phyloP scores from a whole-genome alignment of 2,888 invertebrate species.

The Rhingia rostrata region DNA sequence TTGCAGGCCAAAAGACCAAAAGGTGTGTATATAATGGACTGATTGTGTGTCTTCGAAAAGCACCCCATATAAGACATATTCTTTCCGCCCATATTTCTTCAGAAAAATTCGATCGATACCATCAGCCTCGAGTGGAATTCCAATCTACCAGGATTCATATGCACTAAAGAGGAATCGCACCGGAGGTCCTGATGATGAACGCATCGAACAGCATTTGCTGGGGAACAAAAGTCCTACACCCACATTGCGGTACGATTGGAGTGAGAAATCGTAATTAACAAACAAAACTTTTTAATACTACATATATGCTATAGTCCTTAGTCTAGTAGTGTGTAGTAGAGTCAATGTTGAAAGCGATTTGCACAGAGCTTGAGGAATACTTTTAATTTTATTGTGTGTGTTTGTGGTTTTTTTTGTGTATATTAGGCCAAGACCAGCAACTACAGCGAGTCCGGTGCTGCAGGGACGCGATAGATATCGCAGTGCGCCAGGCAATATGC shows the following conservation, averaged over 20 bases:
- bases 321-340: constrained; percentile 69
- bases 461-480: constrained; percentile 47
- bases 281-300: constrained; percentile 66
- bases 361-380: constrained; percentile 20
- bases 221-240: constrained; percentile 69
- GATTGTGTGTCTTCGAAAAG: constrained; percentile 1
- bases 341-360: constrained; percentile 65
- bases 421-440: constrained; percentile 34
- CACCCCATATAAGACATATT: neutral
- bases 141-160: constrained; percentile 81
- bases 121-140: constrained; percentile 78
- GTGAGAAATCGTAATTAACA: constrained; percentile 76
- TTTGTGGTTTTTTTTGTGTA: constrained; percentile 6
- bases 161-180: constrained; percentile 76
- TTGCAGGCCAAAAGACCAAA: constrained; percentile 77
- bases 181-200: constrained; percentile 60
- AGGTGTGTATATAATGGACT: constrained; percentile 74
- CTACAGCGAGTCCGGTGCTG: constrained; percentile 14
- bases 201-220: constrained; percentile 67
- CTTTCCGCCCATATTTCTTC: neutral
- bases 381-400: constrained; percentile 11
- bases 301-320: constrained; percentile 61
- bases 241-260: constrained; percentile 77
- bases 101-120: constrained; percentile 82
- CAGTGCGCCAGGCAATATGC: constrained; percentile 56